A percentile compares a stretch with the other conserved stretches of the same genome.
phyloP scores from a whole-genome alignment of 1,140 invertebrate species.

The Teleopsis dalmanni region DNA sequence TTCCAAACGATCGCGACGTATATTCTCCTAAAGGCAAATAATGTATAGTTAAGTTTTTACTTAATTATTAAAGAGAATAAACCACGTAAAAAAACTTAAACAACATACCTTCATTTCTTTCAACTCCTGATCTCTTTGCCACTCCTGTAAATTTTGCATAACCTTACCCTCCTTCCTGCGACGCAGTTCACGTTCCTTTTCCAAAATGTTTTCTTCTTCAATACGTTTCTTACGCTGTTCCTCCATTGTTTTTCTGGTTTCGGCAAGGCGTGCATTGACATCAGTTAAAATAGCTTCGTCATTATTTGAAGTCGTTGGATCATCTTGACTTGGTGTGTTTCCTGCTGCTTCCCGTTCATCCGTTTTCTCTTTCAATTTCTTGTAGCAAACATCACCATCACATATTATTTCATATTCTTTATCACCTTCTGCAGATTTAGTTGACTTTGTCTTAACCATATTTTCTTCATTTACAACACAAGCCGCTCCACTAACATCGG shows the following conservation, averaged over 20 bases:
- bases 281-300: conserved; percentile 5
- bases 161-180: conserved; percentile 63
- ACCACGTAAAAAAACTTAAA: too few species aligned
- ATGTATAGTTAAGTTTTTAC: neutral
- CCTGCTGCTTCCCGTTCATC: conserved; percentile 17
- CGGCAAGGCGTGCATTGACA: neutral
- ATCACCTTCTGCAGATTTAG: neutral
- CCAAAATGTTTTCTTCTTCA: conserved; percentile 57
- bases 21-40: conserved; percentile 10
- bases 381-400: conserved; percentile 44
- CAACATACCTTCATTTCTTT: conserved; percentile 52
- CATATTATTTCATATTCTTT: conserved; percentile 41
- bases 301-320: neutral
- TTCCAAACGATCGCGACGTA: conserved; percentile 54
- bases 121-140: conserved; percentile 66
- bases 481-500: neutral
- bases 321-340: neutral
- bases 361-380: conserved; percentile 22
- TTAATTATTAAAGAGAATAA: conserved; percentile 13
- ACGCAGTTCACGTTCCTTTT: conserved; percentile 60
- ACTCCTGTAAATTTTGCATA: conserved; percentile 59
- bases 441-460: neutral
- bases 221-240: conserved; percentile 52
- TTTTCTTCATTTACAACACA: neutral
- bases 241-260: conserved; percentile 49